Evolutionary conservation across 2,113 vertebrate genomes (phyloP).

Genomic region (Rissa tridactyla): DNA sequence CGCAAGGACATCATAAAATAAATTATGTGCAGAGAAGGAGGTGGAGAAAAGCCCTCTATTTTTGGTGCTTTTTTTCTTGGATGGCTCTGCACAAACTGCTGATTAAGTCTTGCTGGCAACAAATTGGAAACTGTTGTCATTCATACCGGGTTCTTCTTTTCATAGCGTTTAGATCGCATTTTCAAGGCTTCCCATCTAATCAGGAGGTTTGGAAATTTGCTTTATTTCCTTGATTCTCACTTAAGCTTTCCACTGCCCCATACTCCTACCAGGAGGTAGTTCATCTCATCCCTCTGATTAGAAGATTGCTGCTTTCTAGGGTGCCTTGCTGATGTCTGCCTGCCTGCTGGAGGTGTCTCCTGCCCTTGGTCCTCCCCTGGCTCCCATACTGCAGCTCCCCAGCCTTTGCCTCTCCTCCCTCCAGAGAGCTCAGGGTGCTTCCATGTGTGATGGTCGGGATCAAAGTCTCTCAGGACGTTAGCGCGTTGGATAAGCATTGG

Average conservation of each 20-base stretch:
- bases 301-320: neutral
- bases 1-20: neutral
- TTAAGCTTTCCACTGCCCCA: neutral
- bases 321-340: neutral
- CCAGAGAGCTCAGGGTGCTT: neutral
- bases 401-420: neutral
- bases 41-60: slow-evolving; percentile 36
- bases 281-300: neutral
- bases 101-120: slow-evolving; percentile 34
- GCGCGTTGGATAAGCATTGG: neutral
- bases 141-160: neutral
- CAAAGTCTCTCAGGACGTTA: neutral
- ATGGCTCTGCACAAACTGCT: slow-evolving; percentile 21
- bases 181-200: neutral
- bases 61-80: slow-evolving; percentile 21
- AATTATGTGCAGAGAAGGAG: slow-evolving; percentile 22
- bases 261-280: neutral
- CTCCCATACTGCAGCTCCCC: neutral
- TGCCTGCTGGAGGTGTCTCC: neutral
- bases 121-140: slow-evolving; percentile 15
- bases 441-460: neutral
- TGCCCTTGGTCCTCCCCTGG: neutral
- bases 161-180: neutral
- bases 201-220: neutral
- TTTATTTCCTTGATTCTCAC: neutral